Evolutionary conservation across 2,888 invertebrate genomes (phyloP), one percentile per base, ranked within the genome.

Genomic region (Drosophila peninsularis): DNA sequence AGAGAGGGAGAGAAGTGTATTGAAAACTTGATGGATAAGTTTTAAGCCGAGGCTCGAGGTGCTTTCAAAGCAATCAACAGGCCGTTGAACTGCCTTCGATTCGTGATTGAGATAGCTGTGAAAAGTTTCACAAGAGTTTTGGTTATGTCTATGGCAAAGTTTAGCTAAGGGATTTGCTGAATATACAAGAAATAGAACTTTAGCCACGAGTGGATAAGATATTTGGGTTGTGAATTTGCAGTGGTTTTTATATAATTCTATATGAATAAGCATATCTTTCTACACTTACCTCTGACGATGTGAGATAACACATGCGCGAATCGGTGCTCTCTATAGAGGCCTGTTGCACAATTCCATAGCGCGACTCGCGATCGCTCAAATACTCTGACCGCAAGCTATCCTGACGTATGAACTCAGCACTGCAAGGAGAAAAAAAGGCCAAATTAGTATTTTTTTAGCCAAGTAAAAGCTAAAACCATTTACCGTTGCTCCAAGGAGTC

Each of bases 291-390:
- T 98, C 98, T 79, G 98, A 98, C 50, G 98, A 98, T 80, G 98
- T 98, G 91, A 98, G 94, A 93, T 98, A 98, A 93, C 98, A 98
- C 87, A 98, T 95, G 88, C 97, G 94, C 78, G 98, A 98, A 93
- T 98, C 98, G 11, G 98, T 97, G 93, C 98, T 98, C 92, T 98
- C 98, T 75, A 98, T 95, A 56, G 98, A 98, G 49, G 97, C 97
- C 93, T 98, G 98, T 93, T 98, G 97, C 85, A 97, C 97, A 92
- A 98, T 97, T 80, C 97, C 97, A 91, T 96, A 96, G 84, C 96
- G 95, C 19, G 96, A 95, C 90, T 97, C 97, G 74, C 97, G 95
- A 93, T 97, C 98, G 91, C 97, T 97, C 93, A 97, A 95, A 93
- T 97, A 98, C 91, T 97, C 97, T 2, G 97, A 97, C 55, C 97